These are phyloP conservation scores for Gortyna flavago DNA, from an alignment of 2,888 invertebrate species.

Conservation along the genomic window DNA sequence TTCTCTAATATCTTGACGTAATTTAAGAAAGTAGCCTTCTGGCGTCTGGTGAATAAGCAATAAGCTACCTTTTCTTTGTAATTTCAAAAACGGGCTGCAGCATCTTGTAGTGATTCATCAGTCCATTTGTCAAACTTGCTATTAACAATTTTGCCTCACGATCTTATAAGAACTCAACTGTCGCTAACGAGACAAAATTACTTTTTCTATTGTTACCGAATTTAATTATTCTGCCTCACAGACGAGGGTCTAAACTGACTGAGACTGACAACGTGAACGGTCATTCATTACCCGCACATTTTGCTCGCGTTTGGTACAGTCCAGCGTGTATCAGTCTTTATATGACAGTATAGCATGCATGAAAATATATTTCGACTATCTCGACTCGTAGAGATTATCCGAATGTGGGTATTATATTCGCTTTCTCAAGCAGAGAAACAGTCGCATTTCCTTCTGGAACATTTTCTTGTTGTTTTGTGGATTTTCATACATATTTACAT, in stretches of 20 bases:
- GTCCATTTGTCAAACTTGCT: background rate
- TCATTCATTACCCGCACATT: background rate
- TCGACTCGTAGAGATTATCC: slow-evolving; percentile 50
- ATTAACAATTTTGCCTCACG: background rate
- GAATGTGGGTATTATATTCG: slow-evolving; percentile 25
- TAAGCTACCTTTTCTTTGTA: background rate
- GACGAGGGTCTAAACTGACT: background rate
- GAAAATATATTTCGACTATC: slow-evolving; percentile 46
- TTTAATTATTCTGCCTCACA: background rate
- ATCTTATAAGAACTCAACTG: background rate
- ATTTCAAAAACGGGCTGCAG: background rate
- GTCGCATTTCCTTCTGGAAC: slow-evolving; percentile 27
- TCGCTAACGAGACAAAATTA: no score
- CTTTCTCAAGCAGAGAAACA: slow-evolving; percentile 14
- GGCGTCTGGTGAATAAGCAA: background rate
- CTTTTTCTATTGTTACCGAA: no score
- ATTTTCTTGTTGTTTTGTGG: slow-evolving; percentile 14
- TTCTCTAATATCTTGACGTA: no score
- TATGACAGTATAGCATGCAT: slow-evolving; percentile 30
- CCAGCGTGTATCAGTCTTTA: background rate
- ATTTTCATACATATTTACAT: slow-evolving; percentile 43
- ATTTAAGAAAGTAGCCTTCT: no score
- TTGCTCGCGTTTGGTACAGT: background rate
- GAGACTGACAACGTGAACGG: background rate
- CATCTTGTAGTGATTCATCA: background rate